Evolutionary conservation across 2,113 vertebrate species (phyloP).

Genomic region (Alexandromys fortis): DNA sequence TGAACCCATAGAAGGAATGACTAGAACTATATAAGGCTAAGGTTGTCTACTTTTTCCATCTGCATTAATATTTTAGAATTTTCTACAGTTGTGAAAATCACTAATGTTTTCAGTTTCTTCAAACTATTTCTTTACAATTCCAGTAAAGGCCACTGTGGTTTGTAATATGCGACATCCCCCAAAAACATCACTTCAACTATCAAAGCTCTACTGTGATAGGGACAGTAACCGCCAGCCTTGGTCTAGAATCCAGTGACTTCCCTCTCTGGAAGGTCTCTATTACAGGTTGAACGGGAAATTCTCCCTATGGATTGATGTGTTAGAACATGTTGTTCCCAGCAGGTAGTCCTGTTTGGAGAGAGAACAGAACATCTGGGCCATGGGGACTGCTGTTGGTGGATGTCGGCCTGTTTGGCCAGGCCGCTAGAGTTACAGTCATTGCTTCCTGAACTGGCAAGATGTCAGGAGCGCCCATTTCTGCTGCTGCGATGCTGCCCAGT

Average conservation of each 20-base stretch:
- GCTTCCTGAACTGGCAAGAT: background rate
- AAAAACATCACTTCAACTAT: background rate
- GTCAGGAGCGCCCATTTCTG: background rate
- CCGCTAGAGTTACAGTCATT: background rate
- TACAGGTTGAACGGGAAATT: background rate
- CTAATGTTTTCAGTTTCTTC: background rate
- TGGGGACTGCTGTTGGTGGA: background rate
- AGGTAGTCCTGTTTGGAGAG: background rate
- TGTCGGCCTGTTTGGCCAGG: background rate
- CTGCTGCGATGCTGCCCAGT: background rate
- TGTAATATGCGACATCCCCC: background rate
- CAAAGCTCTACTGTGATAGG: background rate
- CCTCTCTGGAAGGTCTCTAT: background rate
- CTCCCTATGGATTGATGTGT: background rate
- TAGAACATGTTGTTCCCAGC: background rate
- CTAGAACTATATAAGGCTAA: background rate
- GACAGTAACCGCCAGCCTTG: background rate
- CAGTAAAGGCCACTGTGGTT: background rate
- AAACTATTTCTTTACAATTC: background rate
- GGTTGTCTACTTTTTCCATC: background rate
- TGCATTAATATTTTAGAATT: background rate
- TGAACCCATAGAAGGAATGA: background rate
- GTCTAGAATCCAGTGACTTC: background rate
- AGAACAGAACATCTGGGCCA: background rate
- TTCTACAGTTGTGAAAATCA: conserved; percentile 25